These are phyloP conservation scores for Tachina fera DNA, from an alignment of 2,888 invertebrate genomes.

Conservation along the genomic window DNA sequence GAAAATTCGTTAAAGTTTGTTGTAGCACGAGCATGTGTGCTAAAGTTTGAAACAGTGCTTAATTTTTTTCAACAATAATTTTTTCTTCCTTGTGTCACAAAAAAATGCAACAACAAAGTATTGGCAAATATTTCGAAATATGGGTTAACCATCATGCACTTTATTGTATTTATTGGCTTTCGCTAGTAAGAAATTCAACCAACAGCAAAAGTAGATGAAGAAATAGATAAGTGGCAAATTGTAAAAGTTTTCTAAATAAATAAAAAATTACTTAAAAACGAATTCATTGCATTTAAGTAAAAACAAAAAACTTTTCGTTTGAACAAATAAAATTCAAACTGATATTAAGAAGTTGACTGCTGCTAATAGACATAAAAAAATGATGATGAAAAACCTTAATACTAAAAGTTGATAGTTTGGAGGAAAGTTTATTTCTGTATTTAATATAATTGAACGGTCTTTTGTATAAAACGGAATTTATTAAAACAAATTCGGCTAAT, in stretches of 20 bases:
- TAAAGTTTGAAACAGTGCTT: slow-evolving; percentile 47
- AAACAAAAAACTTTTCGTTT: slow-evolving; percentile 54
- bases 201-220: background rate
- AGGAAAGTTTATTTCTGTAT: background rate
- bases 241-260: slow-evolving; percentile 65
- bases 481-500: background rate
- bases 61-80: slow-evolving; percentile 45
- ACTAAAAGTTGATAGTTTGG: background rate
- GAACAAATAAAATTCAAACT: slow-evolving; percentile 36
- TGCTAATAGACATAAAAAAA: slow-evolving; percentile 17
- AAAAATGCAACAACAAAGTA: slow-evolving; percentile 18
- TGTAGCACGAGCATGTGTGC: slow-evolving; percentile 6
- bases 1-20: slow-evolving; percentile 4
- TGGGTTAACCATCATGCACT: slow-evolving; percentile 65
- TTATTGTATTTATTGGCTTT: slow-evolving; percentile 59
- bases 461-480: no score
- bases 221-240: slow-evolving; percentile 48
- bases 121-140: slow-evolving; percentile 53
- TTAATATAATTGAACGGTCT: no score
- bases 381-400: slow-evolving; percentile 8
- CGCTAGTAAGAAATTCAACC: slow-evolving; percentile 13
- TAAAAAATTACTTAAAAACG: slow-evolving; percentile 32
- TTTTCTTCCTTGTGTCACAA: slow-evolving; percentile 15
- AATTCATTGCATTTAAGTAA: slow-evolving; percentile 36
- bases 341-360: slow-evolving; percentile 23